These are phyloP conservation scores for Gymnoscelis rufifasciata DNA, from an alignment of 2,888 invertebrate genomes.

Conservation along the genomic window DNA sequence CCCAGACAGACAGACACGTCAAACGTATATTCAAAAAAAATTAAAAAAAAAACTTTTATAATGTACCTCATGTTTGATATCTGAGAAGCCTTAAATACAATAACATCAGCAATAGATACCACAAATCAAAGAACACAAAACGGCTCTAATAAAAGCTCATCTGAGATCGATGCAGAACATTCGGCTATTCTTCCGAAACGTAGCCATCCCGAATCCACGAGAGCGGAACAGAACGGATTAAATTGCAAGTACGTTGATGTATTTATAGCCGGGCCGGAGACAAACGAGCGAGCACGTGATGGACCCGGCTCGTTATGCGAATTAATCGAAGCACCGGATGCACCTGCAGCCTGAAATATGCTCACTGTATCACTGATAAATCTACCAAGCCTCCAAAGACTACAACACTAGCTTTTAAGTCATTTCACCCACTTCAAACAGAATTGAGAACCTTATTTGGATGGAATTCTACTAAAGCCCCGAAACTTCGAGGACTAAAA, in stretches of 20 bases:
- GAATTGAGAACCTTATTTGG: background rate
- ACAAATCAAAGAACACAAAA: background rate
- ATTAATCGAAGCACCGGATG: slow-evolving; percentile 75
- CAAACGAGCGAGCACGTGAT: slow-evolving; percentile 76
- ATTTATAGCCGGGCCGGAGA: slow-evolving; percentile 76
- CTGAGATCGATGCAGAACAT: background rate
- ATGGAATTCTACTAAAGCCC: background rate
- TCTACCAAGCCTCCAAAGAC: slow-evolving; percentile 23
- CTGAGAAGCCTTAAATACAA: background rate
- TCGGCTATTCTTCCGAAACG: slow-evolving; percentile 8
- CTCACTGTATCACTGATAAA: slow-evolving; percentile 38
- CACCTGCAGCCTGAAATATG: slow-evolving; percentile 73
- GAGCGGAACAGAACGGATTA: slow-evolving; percentile 72
- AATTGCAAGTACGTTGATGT: slow-evolving; percentile 78
- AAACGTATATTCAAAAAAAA: too few species aligned
- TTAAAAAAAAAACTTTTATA: too few species aligned
- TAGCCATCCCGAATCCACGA: slow-evolving; percentile 38
- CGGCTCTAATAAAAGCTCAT: background rate
- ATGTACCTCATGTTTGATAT: too few species aligned
- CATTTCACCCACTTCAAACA: background rate
- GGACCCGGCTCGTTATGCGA: slow-evolving; percentile 78
- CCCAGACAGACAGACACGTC: too few species aligned
- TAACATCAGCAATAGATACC: background rate
- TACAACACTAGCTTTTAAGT: background rate
- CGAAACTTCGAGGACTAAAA: background rate